Evolutionary conservation across 1,140 invertebrate genomes (phyloP), one percentile per base, ranked within the genome.

Genomic region (Nixonia krombeini): DNA sequence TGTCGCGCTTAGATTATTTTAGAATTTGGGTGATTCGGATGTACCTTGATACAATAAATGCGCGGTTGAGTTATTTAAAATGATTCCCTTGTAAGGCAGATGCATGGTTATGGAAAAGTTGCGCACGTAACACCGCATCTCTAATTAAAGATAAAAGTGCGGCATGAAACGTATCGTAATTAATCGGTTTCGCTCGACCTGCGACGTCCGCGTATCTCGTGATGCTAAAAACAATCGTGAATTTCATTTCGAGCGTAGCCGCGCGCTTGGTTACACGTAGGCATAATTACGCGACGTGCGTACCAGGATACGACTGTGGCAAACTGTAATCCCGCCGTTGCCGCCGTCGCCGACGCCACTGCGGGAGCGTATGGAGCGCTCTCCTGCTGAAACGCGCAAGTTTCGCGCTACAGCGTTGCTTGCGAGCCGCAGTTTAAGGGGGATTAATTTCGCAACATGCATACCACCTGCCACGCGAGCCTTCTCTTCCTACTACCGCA

Each of bases 381-480:
- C n/a, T n/a, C 67, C 35, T 46, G 46, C 40, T 46, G 42, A 50
- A 69, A 72, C 55, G 45, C 66, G 35, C 13, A 70, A 55, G 65
- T 68, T 68, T 67, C 56, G 49, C 35, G 50, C 38, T 33, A 55
- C 7, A 38, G 9, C 28, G 37, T 29, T 67, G 52, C 35, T 57
- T 31, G 53, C 18, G 37, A 40, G 51, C 37, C 25, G 61, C 44
- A 28, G 41, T 62, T 29, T 42, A 51, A 28, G 63, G 63, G n/a
- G 68, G 65, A 74, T 73, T 72, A 65, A 71, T 77, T 70, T 76
- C 55, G 53, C 63, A 74, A 69, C 63, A 69, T 61, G 57, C 49
- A 63, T 66, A 64, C 66, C 62, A 62, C 53, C 56, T 59, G 63
- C 33, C 51, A 25, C 28, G 16, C 26, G 18, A 17, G 15, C 26